These are phyloP conservation scores for Bursaphelenchus mucronatus DNA, from an alignment of 1,140 invertebrate genomes.

Conservation along the genomic window DNA sequence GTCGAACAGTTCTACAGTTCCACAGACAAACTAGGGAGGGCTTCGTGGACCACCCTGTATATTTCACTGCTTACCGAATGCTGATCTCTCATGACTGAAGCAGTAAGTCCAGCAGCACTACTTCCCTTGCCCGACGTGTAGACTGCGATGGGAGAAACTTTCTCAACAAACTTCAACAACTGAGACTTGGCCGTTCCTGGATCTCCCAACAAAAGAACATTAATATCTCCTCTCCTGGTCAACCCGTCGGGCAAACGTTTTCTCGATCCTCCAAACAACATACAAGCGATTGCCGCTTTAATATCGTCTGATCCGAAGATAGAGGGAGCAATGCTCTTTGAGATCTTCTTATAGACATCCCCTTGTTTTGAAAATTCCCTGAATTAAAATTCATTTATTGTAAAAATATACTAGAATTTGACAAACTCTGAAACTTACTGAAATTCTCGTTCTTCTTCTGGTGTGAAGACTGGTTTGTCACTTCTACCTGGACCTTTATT, in stretches of 20 bases:
- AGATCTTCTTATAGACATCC: constrained; percentile 83
- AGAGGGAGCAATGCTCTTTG: constrained; percentile 88
- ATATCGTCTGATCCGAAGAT: constrained; percentile 91
- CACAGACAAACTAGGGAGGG: too few relatives aligned
- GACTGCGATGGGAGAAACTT: constrained; percentile 85
- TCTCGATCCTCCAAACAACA: constrained; percentile 81
- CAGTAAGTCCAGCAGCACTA: constrained; percentile 95
- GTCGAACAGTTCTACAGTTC: too few relatives aligned
- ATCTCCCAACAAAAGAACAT: constrained; percentile 89
- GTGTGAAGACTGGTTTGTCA: constrained; percentile 65
- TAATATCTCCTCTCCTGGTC: constrained; percentile 90
- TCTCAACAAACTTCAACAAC: constrained; percentile 92
- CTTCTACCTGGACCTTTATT: constrained; percentile 73
- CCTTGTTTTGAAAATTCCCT: constrained; percentile 73
- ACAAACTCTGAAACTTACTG: constrained; percentile 58
- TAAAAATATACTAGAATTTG: too few relatives aligned
- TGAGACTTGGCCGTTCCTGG: constrained; percentile 99
- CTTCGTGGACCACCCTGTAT: too few relatives aligned
- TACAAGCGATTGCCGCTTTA: constrained; percentile 91
- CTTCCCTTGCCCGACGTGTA: constrained; percentile 99
- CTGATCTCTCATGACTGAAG: constrained; percentile 91
- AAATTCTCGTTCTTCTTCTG: constrained; percentile 88
- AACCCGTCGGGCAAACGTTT: constrained; percentile 84
- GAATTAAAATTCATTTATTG: too few relatives aligned
- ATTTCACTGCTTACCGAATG: constrained; percentile 68